phyloP scores from a whole-genome alignment of 2,113 vertebrate species.

The Xenus cinereus region DNA sequence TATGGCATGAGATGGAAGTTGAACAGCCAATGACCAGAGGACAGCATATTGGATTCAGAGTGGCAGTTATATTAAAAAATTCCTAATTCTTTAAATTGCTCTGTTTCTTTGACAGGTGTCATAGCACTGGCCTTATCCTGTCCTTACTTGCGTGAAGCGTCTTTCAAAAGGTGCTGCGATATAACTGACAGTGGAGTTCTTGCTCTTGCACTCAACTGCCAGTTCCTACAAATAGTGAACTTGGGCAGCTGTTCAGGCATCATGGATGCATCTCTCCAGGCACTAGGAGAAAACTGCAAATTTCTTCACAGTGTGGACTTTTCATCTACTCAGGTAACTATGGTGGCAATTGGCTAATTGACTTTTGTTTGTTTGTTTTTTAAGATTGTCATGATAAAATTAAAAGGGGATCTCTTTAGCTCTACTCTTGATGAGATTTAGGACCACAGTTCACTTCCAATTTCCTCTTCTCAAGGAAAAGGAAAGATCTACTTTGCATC shows the following conservation, averaged over 20 bases:
- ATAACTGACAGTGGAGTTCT: slow-evolving; percentile 78
- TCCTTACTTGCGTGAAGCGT: slow-evolving; percentile 68
- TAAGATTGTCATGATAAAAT: not conserved
- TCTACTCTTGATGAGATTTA: not conserved
- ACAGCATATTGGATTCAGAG: not conserved
- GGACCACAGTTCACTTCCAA: not conserved
- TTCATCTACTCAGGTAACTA: slow-evolving; percentile 77
- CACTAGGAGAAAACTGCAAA: slow-evolving; percentile 76
- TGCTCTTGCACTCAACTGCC: slow-evolving; percentile 77
- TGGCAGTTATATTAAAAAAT: not conserved
- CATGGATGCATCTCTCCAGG: slow-evolving; percentile 75
- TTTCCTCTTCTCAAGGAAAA: not conserved
- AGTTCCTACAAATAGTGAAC: slow-evolving; percentile 74
- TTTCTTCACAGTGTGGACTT: slow-evolving; percentile 80
- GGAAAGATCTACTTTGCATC: not conserved
- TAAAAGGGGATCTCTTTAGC: not conserved
- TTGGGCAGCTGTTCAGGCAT: slow-evolving; percentile 75
- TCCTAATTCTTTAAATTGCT: not conserved
- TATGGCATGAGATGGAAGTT: not conserved
- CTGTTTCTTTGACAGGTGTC: slow-evolving; percentile 69
- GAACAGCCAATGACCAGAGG: not conserved
- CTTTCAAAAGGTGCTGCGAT: slow-evolving; percentile 75
- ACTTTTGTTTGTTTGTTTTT: not conserved
- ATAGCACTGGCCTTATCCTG: slow-evolving; percentile 77
- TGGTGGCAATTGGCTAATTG: not conserved